phyloP scores from a whole-genome alignment of 2,113 vertebrate species.

The Pachycephala philippinensis region DNA sequence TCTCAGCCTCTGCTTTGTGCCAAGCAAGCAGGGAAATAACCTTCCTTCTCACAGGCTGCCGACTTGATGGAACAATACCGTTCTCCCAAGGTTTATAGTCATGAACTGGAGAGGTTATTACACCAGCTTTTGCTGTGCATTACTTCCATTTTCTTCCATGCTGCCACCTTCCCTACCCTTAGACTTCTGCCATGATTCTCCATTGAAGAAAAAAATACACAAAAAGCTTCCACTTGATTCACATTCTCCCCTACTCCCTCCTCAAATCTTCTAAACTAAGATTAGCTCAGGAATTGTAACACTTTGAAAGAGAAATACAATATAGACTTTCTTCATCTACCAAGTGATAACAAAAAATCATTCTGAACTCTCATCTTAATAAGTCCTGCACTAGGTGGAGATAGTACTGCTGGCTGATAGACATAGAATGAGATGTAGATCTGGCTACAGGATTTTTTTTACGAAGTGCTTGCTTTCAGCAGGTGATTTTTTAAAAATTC shows the following conservation, averaged over 20 bases:
- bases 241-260: background rate
- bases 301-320: background rate
- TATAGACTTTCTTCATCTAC: background rate
- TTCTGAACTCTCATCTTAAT: background rate
- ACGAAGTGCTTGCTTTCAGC: background rate
- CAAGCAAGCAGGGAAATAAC: background rate
- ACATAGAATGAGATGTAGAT: background rate
- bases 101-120: background rate
- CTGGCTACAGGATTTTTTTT: background rate
- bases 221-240: background rate
- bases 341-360: background rate
- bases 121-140: background rate
- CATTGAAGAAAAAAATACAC: background rate
- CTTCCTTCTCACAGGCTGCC: background rate
- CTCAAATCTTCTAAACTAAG: background rate
- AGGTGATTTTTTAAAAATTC: background rate
- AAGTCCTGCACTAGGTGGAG: background rate
- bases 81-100: background rate
- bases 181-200: background rate
- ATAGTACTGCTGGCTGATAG: background rate
- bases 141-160: background rate
- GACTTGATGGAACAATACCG: background rate
- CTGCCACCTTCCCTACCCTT: background rate
- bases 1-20: background rate
- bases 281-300: background rate